Percentiles rank a stretch among this genome's conserved stretches.
phyloP scores from a whole-genome alignment of 1,140 invertebrate genomes.

The Chironomus striatipennis region DNA sequence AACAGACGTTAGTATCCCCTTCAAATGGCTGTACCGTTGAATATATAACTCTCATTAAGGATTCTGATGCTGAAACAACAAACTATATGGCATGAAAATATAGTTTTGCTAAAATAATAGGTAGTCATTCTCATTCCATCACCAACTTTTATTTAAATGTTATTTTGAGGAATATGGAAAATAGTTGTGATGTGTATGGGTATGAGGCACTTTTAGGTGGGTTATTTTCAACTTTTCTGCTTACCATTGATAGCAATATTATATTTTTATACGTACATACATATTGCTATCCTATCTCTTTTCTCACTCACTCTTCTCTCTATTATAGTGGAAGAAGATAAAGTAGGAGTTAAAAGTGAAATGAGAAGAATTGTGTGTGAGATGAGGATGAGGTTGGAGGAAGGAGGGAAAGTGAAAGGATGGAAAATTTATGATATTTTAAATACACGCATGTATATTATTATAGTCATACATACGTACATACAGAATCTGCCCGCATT shows the following conservation, averaged over 20 bases:
- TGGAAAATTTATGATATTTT: constrained; percentile 23
- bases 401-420: neutral
- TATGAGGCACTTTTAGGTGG: neutral
- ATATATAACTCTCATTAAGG: neutral
- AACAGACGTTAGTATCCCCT: neutral
- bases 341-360: neutral
- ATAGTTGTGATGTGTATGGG: neutral
- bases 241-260: constrained; percentile 13
- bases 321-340: too few species aligned
- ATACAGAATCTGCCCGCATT: neutral
- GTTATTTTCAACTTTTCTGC: neutral
- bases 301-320: neutral
- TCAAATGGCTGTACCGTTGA: neutral
- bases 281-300: neutral
- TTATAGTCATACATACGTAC: neutral
- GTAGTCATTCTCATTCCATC: neutral
- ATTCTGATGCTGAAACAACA: neutral
- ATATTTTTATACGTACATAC: neutral
- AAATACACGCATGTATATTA: constrained; percentile 24
- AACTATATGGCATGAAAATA: neutral
- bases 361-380: neutral
- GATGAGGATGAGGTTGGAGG: neutral
- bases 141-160: neutral
- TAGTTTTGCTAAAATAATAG: neutral
- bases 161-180: neutral